These are phyloP conservation scores for Diploscapter pachys DNA, from an alignment of 1,140 invertebrate genomes.

Conservation along the genomic window DNA sequence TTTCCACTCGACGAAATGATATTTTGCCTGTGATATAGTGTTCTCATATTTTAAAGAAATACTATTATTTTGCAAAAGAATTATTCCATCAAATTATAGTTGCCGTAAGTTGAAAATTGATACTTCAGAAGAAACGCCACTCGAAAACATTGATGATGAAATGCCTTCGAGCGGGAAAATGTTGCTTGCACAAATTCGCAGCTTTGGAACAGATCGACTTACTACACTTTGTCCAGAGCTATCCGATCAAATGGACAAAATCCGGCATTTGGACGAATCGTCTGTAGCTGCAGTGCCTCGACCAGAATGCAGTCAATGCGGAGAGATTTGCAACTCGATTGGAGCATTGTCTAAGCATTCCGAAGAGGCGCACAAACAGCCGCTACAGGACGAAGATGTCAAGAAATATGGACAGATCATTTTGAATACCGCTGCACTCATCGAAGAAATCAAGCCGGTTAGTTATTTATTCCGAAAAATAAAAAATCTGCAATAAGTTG, in stretches of 20 bases:
- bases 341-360: constrained; percentile 91
- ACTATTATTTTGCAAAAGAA: no score
- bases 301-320: constrained; percentile 80
- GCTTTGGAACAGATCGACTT: constrained; percentile 71
- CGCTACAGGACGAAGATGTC: constrained; percentile 80
- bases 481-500: no score
- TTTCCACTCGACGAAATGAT: no score
- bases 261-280: constrained; percentile 11
- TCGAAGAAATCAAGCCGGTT: no score
- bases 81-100: no score
- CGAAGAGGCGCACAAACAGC: constrained; percentile 82
- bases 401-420: constrained; percentile 85
- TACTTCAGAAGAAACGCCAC: no score
- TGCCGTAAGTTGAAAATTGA: no score
- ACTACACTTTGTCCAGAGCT: constrained; percentile 4
- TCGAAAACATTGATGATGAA: no score
- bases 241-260: constrained; percentile 12
- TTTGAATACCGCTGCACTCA: constrained; percentile 58
- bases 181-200: constrained; percentile 91
- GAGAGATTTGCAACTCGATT: constrained; percentile 87
- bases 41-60: no score
- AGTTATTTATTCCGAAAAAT: no score
- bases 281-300: constrained; percentile 66
- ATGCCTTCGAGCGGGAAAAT: constrained; percentile 75
- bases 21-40: no score